phyloP scores from a whole-genome alignment of 1,140 invertebrate genomes.

The Lysiphlebus fabarum region DNA sequence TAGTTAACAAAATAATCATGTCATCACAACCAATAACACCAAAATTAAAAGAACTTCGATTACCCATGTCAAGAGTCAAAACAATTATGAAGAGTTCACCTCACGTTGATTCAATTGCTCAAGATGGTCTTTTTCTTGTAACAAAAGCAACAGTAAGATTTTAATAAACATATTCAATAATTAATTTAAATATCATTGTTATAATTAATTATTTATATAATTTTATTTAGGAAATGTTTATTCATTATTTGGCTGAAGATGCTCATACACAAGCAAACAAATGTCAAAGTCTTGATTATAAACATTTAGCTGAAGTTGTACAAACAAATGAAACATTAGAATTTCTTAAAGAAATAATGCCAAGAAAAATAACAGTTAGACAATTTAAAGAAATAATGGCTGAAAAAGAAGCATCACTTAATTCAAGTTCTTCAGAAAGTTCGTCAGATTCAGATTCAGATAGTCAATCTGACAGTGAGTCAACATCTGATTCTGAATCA shows the following conservation, averaged over 20 bases:
- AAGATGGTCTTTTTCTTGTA: conserved; percentile 69
- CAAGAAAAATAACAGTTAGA: conserved; percentile 66
- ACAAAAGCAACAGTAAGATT: conserved; percentile 70
- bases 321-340: conserved; percentile 65
- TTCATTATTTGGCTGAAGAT: conserved; percentile 63
- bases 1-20: conserved; percentile 30
- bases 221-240: conserved; percentile 63
- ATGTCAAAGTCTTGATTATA: conserved; percentile 61
- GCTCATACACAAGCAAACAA: conserved; percentile 55
- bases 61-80: conserved; percentile 72
- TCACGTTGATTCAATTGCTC: conserved; percentile 73
- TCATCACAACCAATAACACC: conserved; percentile 36
- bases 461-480: conserved; percentile 48
- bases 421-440: conserved; percentile 40
- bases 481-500: conserved; percentile 41
- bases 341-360: conserved; percentile 69
- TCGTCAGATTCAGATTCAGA: conserved; percentile 44
- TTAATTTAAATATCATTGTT: neutral
- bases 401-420: conserved; percentile 49
- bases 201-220: conserved; percentile 30
- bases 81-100: conserved; percentile 86
- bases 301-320: conserved; percentile 67
- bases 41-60: conserved; percentile 46
- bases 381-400: conserved; percentile 67
- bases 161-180: conserved; percentile 2